Base-by-base conservation (phyloP, 2,888 invertebrate species). In the Cosmopolites sordidus region DNA sequence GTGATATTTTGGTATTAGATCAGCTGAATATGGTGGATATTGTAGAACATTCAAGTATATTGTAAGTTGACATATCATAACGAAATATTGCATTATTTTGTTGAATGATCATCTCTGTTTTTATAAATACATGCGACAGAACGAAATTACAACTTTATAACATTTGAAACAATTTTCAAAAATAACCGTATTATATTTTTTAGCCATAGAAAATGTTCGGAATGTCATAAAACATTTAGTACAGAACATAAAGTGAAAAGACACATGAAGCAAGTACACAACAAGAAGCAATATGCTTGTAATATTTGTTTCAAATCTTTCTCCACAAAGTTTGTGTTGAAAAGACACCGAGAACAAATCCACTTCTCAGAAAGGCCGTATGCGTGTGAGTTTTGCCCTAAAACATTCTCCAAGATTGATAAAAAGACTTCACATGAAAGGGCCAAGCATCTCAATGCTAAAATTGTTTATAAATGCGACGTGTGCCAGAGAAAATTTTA, bases 401-500 rank as follows among this genome's bases (percentile, higher is more conserved):
- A 53, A 53, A 46, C 45, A 9, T 56, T 56, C 43, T 15, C 9
- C 9, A 18, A 22, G 16, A 14, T 42, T 9, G 49, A 37, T n/a
- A 50, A 48, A 16, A 44, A 48, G 18, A 48, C 41, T 8, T 40
- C 41, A 1, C 55, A 55, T 17, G 51, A 55, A 48, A 17, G 38
- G 15, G 12, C 45, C n/a, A 51, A 48, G 16, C 55, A 55, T 40
- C 14, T 40, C 9, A 53, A 48, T 15, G 16, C 29, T 9, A 44
- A 45, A 29, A 6, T 42, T 16, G 17, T 37, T 3, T 37, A 48
- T 15, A 52, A 42, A 30, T 58, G 58, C 40, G 46, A 51, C 1
- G 37, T 45, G 12, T 62, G 62, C 43, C 46, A 52, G 11, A 58
- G 54, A 41, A 54, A 53, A 9, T 60, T 56, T 41, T 57, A 51